Percentiles rank a stretch among this genome's conserved stretches.
Evolutionary conservation across 2,113 vertebrate species (phyloP).

Genomic region (Cebidichthys violaceus): DNA sequence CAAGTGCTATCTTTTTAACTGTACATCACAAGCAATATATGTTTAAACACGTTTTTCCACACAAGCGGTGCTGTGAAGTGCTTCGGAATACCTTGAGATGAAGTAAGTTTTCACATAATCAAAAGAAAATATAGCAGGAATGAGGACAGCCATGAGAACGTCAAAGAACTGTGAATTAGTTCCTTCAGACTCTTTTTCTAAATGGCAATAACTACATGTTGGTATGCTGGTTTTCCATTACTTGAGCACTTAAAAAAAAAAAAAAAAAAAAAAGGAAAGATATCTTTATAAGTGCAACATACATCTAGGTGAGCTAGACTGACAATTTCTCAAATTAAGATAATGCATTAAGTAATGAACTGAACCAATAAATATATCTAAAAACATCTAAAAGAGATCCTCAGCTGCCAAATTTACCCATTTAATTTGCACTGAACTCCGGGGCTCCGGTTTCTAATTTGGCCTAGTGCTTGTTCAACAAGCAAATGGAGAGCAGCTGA

Average conservation of each 20-base stretch:
- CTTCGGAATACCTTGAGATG: constrained; percentile 19
- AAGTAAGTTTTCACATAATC: constrained; percentile 17
- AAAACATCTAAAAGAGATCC: constrained; percentile 52
- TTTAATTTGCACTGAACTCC: constrained; percentile 61
- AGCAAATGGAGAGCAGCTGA: constrained; percentile 39
- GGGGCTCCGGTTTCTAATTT: constrained; percentile 59
- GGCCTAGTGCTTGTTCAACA: constrained; percentile 50
- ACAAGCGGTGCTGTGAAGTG: background rate
- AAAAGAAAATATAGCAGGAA: background rate
- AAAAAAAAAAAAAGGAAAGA: background rate
- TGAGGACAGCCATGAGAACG: constrained; percentile 12
- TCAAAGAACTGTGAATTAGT: constrained; percentile 18
- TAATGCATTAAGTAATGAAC: constrained; percentile 59
- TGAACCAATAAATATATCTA: constrained; percentile 52
- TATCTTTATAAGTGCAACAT: background rate
- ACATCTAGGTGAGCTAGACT: background rate
- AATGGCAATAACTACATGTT: background rate
- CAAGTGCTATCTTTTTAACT: constrained; percentile 26
- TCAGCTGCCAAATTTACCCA: constrained; percentile 49
- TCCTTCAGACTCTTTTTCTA: background rate
- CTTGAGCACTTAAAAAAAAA: background rate
- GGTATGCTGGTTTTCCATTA: constrained; percentile 2
- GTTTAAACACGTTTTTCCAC: constrained; percentile 9
- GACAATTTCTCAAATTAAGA: constrained; percentile 34
- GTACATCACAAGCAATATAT: background rate